Base-by-base conservation (phyloP, 2,888 invertebrate genomes). In the Agrochola lota region DNA sequence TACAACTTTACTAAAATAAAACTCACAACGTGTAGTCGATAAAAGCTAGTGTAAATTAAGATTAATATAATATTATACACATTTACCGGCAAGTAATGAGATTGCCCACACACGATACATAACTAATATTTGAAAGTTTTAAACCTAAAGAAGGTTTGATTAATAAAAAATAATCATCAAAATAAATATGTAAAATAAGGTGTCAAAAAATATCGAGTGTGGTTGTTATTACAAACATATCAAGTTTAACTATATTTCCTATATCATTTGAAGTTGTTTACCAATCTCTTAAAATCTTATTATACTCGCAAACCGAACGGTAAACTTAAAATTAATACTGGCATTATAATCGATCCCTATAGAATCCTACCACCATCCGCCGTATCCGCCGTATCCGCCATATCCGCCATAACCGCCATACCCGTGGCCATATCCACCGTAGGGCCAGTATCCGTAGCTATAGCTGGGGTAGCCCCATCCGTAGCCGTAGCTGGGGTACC, bases 401-500 rank as follows among this genome's bases (percentile, higher is more conserved):
- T 91, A 90, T 4, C 80, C 80, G 9, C 89, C 91, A 74, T 91
- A 89, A 8, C 92, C 93, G 74, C 92, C 93, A 52, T 87, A 89
- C 2, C 84, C 85, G 55, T 91, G 89, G 0, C 94, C 94, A 60
- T 88, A 90, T 20, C 92, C 90, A 0, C 92, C 90, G 78, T 91
- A 92, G 1, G 91, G 90, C 67, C 85, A 87, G 69, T 92, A 90
- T 0, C 94, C 94, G 2, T 90, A 91, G 0, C 92, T 69, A 15
- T 87, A 87, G 57, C 87, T 85, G 40, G 88, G 88, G 68, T 78
- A 88, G 20, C 88, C 91, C 83, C 88, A 90, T 2, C 83, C 83
- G 71, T 89, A 89, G 46, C 90, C 80, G 17, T 90, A 90, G 73
- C 87, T 79, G 63, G 83, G 88, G 81, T 90, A 90, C 23, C 83